Evolutionary conservation across 2,797 vertebrate genomes (phyloP), one percentile per base, ranked within the genome.

Genomic region (Champsocephalus gunnari): DNA sequence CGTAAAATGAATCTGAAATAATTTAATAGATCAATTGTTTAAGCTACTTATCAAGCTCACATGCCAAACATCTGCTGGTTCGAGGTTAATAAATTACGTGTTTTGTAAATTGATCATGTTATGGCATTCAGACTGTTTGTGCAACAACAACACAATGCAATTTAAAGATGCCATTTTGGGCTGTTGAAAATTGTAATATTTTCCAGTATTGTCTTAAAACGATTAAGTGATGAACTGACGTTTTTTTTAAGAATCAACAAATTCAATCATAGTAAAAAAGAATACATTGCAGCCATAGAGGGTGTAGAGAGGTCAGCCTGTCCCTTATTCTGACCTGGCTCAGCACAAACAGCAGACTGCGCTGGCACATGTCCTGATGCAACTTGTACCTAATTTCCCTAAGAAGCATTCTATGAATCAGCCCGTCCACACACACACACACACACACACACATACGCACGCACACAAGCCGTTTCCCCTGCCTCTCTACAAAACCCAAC

Each of bases 331-430:
- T 81, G 41, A 73, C 60, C 49, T 49, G 49, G 32, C 14, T 68
- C 17, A 67, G 28, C 54, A 72, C 55, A 32, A 78, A 71, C 50
- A 67, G 49, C 66, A 55, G 70, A 53, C 54, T 59, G 65, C 58
- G 34, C 61, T 50, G 8, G 0, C 72, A 63, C 53, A 50, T 80
- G 56, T 80, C 68, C 69, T 53, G 38, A 74, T 66, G 53, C 54
- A 81, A 71, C 51, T 84, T 82, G 56, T 73, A 56, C 62, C 64
- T 84, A 55, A 76, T 85, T 88, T 88, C 80, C 64, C 88, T 75
- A 56, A 85, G 83, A 90, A 82, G 80, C 73, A 67, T 81, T 85
- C 74, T 71, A 65, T 87, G 82, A 90, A 80, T 89, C 88, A 85
- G 83, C 73, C 44, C 57, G 41, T 80, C 71, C 82, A 79, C 77